Base-by-base conservation (phyloP, 2,888 invertebrate species). In the Agonopterix arenella region DNA sequence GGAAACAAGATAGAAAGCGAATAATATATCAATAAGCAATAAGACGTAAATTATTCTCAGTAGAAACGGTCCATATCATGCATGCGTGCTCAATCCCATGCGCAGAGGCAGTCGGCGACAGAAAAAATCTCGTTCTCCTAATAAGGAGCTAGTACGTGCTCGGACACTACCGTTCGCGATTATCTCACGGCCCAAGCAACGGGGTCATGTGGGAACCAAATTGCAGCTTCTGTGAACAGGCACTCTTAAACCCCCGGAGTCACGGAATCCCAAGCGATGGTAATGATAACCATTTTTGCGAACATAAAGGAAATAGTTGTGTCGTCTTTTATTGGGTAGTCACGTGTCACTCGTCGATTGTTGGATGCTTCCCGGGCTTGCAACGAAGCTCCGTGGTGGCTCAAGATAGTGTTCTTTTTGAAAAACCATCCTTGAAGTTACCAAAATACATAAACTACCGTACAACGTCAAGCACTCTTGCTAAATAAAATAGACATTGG, bases 121-220 rank as follows among this genome's bases (percentile, higher is more conserved):
- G 72, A 80, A 72, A 80, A 83, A 80, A 76, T 71, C 70, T 72
- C 61, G 68, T 68, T 70, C 68, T 67, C 81, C 85, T 73, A 84
- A 84, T 84, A 86, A 79, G 84, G 84, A 72, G 61, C 62, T 65
- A 64, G 80, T 80, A 84, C 85, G 84, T 83, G 84, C 71, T 71
- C 63, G 80, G 77, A 78, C 81, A 82, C 80, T 78, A 78, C 82
- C 75, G 81, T 73, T 73, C 63, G 82, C 84, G 84, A 84, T 83
- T 83, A 84, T 86, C 85, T 84, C 85, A 85, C 84, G 85, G 82
- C 79, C 76, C 62, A 61, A 62, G 60, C 68, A 79, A 77, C 73
- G 77, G 73, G 83, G 84, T 84, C 84, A 84, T 72, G 77, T 76
- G 83, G 73, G 80, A 83, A 80, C 73, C 66, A 70, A 83, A 77